Evolutionary conservation across 2,113 vertebrate genomes (phyloP).

Genomic region (Fregetta grallaria): DNA sequence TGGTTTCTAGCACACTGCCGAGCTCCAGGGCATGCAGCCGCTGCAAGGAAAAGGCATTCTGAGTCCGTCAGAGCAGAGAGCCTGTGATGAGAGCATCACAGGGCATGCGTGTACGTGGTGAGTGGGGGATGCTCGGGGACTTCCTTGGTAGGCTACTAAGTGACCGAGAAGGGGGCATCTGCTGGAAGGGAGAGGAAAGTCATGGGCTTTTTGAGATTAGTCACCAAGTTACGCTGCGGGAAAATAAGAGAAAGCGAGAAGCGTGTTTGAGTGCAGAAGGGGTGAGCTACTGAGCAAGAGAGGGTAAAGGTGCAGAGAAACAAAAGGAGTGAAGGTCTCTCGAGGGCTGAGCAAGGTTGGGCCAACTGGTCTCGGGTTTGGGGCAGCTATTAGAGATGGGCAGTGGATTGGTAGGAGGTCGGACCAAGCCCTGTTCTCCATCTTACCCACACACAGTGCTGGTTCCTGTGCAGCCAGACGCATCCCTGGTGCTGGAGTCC

Average conservation of each 20-base stretch:
- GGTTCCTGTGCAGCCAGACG: not conserved
- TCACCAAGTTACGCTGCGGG: rapidly evolving
- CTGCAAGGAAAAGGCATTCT: constrained; percentile 5
- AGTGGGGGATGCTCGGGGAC: not conserved
- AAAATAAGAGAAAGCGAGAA: not conserved
- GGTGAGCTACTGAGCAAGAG: not conserved
- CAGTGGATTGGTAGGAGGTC: not conserved
- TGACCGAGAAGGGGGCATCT: not conserved
- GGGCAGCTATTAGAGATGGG: not conserved
- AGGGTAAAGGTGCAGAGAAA: not conserved
- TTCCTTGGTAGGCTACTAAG: not conserved
- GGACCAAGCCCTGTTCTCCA: not conserved
- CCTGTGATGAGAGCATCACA: not conserved
- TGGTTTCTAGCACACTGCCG: not conserved
- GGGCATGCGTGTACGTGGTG: not conserved
- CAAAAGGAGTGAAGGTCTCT: not conserved
- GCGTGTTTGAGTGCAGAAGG: not conserved
- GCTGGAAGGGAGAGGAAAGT: not conserved
- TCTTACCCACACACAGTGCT: not conserved
- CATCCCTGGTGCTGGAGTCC: not conserved
- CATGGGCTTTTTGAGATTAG: not conserved
- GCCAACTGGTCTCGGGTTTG: not conserved
- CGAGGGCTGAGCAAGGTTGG: not conserved
- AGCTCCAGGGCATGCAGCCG: not conserved
- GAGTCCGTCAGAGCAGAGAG: constrained; percentile 2